A percentile compares a stretch with the other conserved stretches of the same genome.
These are phyloP conservation scores for Chrysotoxum bicinctum DNA, from an alignment of 2,888 invertebrate species.

Conservation along the genomic window DNA sequence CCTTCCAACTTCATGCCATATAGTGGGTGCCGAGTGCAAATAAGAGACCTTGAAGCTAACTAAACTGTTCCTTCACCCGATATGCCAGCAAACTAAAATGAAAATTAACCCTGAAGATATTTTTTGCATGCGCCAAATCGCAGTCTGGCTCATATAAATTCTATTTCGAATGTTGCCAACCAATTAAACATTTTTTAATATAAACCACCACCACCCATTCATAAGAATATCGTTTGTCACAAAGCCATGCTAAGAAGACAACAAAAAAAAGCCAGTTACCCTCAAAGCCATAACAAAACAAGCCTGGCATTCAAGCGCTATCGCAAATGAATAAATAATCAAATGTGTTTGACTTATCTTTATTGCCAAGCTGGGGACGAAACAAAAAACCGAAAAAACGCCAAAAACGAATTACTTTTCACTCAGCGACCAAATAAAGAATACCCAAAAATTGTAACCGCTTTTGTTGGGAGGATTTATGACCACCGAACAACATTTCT, in stretches of 20 bases:
- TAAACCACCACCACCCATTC: constrained; percentile 60
- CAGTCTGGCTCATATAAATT: constrained; percentile 50
- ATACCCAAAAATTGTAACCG: constrained; percentile 68
- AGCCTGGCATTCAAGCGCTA: constrained; percentile 61
- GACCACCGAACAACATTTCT: constrained; percentile 68
- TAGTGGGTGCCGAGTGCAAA: background rate
- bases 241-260: constrained; percentile 6
- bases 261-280: constrained; percentile 39
- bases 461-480: constrained; percentile 72
- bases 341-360: constrained; percentile 72
- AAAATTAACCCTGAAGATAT: background rate
- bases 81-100: constrained; percentile 4
- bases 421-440: constrained; percentile 66
- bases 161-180: constrained; percentile 56
- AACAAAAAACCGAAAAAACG: constrained; percentile 34
- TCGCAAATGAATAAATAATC: constrained; percentile 72
- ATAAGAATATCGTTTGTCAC: constrained; percentile 67
- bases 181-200: constrained; percentile 58
- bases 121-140: background rate
- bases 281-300: constrained; percentile 29
- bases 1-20: background rate
- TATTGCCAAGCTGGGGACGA: constrained; percentile 50
- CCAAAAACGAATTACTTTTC: constrained; percentile 70
- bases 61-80: background rate
- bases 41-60: constrained; percentile 16